These are phyloP conservation scores for Phoenoteleia sp. DNA, from an alignment of 2,888 invertebrate species.

Conservation along the genomic window DNA sequence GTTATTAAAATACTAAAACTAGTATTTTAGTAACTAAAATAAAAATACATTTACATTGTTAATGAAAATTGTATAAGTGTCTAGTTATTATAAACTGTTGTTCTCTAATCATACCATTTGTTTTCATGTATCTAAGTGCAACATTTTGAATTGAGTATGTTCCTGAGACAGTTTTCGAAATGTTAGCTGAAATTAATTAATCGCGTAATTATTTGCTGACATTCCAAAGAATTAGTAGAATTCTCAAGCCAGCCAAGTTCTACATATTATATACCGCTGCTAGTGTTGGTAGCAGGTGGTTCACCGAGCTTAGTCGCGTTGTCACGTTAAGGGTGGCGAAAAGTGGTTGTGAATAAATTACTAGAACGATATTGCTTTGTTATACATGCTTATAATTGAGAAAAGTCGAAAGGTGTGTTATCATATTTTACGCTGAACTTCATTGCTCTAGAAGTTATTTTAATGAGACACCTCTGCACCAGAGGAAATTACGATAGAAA, in stretches of 20 bases:
- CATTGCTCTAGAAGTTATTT: no score
- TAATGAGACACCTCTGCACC: no score
- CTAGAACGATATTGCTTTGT: constrained; percentile 28
- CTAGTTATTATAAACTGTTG: no score
- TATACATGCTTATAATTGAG: constrained; percentile 39
- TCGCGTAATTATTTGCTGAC: constrained; percentile 18
- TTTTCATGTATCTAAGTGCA: no score
- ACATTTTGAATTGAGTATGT: no score
- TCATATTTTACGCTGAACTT: background rate
- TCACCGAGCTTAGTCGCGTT: constrained; percentile 62
- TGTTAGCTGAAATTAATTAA: background rate
- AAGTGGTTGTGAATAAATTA: constrained; percentile 67
- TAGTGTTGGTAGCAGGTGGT: constrained; percentile 61
- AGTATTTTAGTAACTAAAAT: no score
- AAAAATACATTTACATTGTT: no score
- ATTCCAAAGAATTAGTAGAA: constrained; percentile 13
- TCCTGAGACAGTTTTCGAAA: no score
- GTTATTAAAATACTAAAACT: no score
- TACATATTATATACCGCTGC: constrained; percentile 45
- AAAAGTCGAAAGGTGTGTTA: constrained; percentile 11
- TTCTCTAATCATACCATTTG: no score
- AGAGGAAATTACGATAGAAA: no score
- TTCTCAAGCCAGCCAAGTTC: constrained; percentile 17
- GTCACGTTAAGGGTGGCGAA: constrained; percentile 57
- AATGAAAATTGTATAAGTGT: no score